Base-by-base conservation (phyloP, 2,888 invertebrate species). In the Spilosoma lubricipeda region DNA sequence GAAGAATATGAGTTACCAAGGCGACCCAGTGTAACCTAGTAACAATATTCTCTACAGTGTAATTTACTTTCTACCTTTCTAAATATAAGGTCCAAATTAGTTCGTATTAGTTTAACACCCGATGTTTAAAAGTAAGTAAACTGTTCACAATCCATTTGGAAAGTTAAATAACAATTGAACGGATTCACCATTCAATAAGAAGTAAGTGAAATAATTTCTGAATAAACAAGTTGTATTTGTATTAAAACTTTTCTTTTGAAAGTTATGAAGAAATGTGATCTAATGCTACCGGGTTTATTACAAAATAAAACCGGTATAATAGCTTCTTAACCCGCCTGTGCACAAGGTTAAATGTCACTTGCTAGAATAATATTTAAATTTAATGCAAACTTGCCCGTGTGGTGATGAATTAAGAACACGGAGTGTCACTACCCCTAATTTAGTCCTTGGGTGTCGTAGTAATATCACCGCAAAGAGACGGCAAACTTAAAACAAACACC, bases 1-100 rank as follows among this genome's bases (percentile, higher is more conserved):
- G 74, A 79, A 78, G 66, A 71, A 73, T 70, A 71, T 66, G 48
- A 63, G 74, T 67, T 74, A 74, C 67, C 48, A 63, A 71, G 48
- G 48, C 63, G 70, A 70, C 42, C 59, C 48, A 67, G 45, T 74
- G 59, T 71, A 67, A 48, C 67, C n/a, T 63, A 48, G 70, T 59
- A 74, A 66, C 70, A 30, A 45, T 30, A 56, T 42, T 42, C 13
- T 36, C 18, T 63, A 36, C 70, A 67, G 63, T 33, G 45, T 27
- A 63, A 71, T 48, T 9, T 71, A 42, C 45, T 48, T 36, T 67
- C 63, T 27, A 45, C 23, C 0, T 0, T 0, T 1, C 0, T 11
- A 4, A 13, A 27, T 27, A 63, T 71, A 74, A n/a, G 27, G 67
- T 71, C 23, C 13, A 63, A 39, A 67, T 70, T 74, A 1, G 45